phyloP scores from a whole-genome alignment of 2,888 invertebrate genomes.

The Camptogramma bilineatum region DNA sequence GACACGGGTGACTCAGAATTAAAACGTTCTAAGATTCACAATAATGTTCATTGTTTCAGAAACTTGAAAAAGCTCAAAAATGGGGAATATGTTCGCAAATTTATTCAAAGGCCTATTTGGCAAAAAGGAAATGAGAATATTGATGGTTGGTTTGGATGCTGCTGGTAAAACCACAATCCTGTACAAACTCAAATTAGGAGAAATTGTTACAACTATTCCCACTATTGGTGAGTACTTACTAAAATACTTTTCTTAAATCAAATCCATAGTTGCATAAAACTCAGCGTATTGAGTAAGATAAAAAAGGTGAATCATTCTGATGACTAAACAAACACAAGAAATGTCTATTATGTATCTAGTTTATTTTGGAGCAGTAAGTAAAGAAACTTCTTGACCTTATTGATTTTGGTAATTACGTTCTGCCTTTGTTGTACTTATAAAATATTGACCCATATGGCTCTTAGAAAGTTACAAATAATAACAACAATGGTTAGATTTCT shows the following conservation, averaged over 20 bases:
- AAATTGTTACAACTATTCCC: constrained; percentile 99
- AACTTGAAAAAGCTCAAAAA: constrained; percentile 87
- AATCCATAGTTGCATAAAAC: too few relatives aligned
- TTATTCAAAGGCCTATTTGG: constrained; percentile 99
- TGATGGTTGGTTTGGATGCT: constrained; percentile 99
- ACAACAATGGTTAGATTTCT: too few relatives aligned
- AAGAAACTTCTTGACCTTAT: neutral
- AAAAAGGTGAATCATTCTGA: constrained; percentile 1
- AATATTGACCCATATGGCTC: too few relatives aligned
- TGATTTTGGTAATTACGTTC: neutral
- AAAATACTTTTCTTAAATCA: neutral
- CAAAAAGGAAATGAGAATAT: constrained; percentile 99
- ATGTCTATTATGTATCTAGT: neutral
- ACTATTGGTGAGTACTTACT: constrained; percentile 96
- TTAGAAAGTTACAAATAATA: too few relatives aligned
- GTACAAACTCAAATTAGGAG: constrained; percentile 99
- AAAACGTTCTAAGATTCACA: constrained; percentile 54
- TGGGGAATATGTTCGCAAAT: constrained; percentile 99
- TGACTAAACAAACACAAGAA: neutral
- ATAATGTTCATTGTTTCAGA: constrained; percentile 76
- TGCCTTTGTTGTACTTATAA: too few relatives aligned
- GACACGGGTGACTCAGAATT: constrained; percentile 78
- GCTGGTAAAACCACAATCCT: constrained; percentile 99
- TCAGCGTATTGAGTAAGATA: neutral
- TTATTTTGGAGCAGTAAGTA: neutral